Percentiles rank a stretch among this genome's conserved stretches.
phyloP scores from a whole-genome alignment of 2,888 invertebrate species.

The Glyphotaelius pellucidus region DNA sequence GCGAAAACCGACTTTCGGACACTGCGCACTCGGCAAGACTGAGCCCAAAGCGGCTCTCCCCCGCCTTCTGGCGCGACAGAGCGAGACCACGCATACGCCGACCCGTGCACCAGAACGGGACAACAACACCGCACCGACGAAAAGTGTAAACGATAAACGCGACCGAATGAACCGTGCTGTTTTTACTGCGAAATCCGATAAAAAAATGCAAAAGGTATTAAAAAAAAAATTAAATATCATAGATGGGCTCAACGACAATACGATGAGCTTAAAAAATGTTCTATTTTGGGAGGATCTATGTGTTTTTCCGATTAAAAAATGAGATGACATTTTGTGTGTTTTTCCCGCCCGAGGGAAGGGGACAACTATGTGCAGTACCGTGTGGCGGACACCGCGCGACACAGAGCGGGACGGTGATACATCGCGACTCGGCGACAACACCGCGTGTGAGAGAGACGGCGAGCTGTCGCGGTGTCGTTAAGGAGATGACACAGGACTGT shows the following conservation, averaged over 20 bases:
- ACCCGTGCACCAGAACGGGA: conserved; percentile 32
- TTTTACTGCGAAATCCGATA: conserved; percentile 27
- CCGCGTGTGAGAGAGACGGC: conserved; percentile 56
- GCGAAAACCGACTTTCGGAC: conserved; percentile 57
- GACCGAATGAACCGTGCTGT: conserved; percentile 44
- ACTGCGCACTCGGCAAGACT: conserved; percentile 59
- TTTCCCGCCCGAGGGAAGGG: conserved; percentile 58
- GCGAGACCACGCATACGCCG: conserved; percentile 36
- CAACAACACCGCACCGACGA: conserved; percentile 24
- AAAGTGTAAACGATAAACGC: conserved; percentile 55
- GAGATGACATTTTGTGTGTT: conserved; percentile 41
- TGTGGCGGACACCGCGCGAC: conserved; percentile 56
- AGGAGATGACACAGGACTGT: conserved; percentile 61
- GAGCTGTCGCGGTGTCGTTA: conserved; percentile 60
- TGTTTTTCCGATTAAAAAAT: conserved; percentile 10
- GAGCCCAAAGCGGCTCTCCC: conserved; percentile 51
- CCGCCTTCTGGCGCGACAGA: conserved; percentile 54
- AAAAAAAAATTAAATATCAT: neutral
- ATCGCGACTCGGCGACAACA: neutral
- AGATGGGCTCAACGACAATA: neutral
- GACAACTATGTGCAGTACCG: conserved; percentile 59
- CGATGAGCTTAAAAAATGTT: neutral
- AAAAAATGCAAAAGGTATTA: conserved; percentile 20
- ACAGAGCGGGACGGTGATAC: conserved; percentile 52
- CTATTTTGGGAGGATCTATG: neutral